Evolutionary conservation across 2,797 vertebrate species (phyloP), one percentile per base, ranked within the genome.

Genomic region (Odontamblyopus rebecca): DNA sequence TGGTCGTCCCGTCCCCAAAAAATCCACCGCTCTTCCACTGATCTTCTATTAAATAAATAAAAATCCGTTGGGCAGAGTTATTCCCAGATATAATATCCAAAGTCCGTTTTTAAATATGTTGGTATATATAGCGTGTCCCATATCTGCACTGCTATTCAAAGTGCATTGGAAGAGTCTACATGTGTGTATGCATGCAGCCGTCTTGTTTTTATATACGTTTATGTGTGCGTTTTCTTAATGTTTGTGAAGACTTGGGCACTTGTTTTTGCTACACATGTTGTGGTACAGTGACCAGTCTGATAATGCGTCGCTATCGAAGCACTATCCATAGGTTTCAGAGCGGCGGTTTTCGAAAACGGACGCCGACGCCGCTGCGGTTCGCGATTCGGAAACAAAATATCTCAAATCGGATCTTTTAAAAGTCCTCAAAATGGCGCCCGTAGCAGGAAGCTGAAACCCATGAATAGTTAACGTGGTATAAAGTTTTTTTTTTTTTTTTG

Each of bases 281-380:
- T 91, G 89, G 93, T 93, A 94, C 93, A 94, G 93, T 94, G 93
- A 94, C 92, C 91, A 94, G 93, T 94, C 93, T 92, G 90, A 90
- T 86, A 88, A 79, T 85, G 73, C 6, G 41, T 44, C 41, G 41
- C 44, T 4, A 16, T 48, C 44, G 2, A 15, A 48, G 44, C 5
- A 44, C 44, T 15, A 15, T 48, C 44, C 44, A 48, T 16, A 48
- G 44, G 44, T 48, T 48, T 48, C 44, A 48, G 44, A 15, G 13
- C 3, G 41, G 3, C 0, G 12, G 11, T 4, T 12, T 23, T 12
- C 12, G 12, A 44, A 44, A 44, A 44, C 1, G 12, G 11, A 44
- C 11, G 44, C 12, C 13, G 44, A 15, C 4, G 16, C 44, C 13
- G 1, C 1, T 0, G 44, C 41, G 12, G 13, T 44, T 44, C 12